Conservation (phyloP, 2,888 invertebrate genomes). For the Apamea crenata region DNA sequence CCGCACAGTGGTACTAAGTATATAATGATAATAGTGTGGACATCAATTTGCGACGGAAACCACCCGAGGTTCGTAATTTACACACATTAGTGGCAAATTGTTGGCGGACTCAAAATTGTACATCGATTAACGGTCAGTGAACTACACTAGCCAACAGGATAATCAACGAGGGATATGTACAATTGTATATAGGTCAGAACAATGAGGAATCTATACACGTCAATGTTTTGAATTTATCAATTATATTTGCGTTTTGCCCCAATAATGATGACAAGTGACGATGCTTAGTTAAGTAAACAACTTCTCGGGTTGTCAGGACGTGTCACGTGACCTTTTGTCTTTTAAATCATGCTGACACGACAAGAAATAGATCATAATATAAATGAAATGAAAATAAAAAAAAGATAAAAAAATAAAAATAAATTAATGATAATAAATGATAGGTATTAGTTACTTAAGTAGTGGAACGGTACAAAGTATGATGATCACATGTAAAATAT, state of each 20-base stretch:
- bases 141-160: constrained; percentile 37
- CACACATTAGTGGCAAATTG: constrained; percentile 52
- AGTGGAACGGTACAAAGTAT: neutral
- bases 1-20: constrained; percentile 13
- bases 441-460: too few relatives aligned
- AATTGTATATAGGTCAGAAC: constrained; percentile 24
- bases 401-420: too few relatives aligned
- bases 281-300: neutral
- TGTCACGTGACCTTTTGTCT: neutral
- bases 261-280: neutral
- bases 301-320: too few relatives aligned
- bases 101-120: constrained; percentile 30
- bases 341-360: neutral
- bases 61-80: constrained; percentile 37
- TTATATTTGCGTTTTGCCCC: neutral
- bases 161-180: constrained; percentile 33
- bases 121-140: constrained; percentile 53
- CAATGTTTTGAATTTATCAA: constrained; percentile 18
- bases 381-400: too few relatives aligned
- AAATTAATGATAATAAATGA: too few relatives aligned
- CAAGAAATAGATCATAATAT: too few relatives aligned
- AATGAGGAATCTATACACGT: neutral
- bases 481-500: too few relatives aligned
- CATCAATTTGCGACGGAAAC: constrained; percentile 33
- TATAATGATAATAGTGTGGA: constrained; percentile 26